Evolutionary conservation across 2,888 invertebrate species (phyloP).

Genomic region (Rhogogaster chlorosoma): DNA sequence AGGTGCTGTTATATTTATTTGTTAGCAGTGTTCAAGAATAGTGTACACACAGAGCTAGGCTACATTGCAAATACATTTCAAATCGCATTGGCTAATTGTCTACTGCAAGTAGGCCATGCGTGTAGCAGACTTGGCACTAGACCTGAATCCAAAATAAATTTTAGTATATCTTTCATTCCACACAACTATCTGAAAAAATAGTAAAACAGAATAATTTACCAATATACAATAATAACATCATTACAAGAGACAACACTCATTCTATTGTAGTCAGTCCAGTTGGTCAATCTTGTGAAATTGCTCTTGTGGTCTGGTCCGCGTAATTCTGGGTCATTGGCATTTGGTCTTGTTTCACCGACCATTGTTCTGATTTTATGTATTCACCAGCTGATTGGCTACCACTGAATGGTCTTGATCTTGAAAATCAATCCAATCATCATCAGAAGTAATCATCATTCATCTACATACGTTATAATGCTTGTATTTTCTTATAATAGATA

Average conservation of each 20-base stretch:
- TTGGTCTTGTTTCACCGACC: slow-evolving; percentile 20
- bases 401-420: slow-evolving; percentile 6
- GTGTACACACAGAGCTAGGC: neutral
- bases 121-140: slow-evolving; percentile 39
- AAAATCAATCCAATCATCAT: neutral
- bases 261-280: slow-evolving; percentile 1
- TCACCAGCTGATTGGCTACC: neutral
- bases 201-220: neutral
- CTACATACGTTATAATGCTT: neutral
- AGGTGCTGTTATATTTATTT: slow-evolving; percentile 33
- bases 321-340: slow-evolving; percentile 39
- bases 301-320: neutral
- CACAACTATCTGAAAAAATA: neutral
- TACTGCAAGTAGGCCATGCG: slow-evolving; percentile 31
- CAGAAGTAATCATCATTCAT: neutral
- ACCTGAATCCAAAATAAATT: slow-evolving; percentile 36
- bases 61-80: slow-evolving; percentile 9
- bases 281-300: slow-evolving; percentile 13
- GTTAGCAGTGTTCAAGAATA: neutral
- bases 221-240: neutral
- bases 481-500: neutral
- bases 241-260: neutral
- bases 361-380: neutral
- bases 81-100: slow-evolving; percentile 48
- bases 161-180: neutral